phyloP scores from a whole-genome alignment of 92 coral and sea anemone genomes.

The Parazoanthus swiftii region DNA sequence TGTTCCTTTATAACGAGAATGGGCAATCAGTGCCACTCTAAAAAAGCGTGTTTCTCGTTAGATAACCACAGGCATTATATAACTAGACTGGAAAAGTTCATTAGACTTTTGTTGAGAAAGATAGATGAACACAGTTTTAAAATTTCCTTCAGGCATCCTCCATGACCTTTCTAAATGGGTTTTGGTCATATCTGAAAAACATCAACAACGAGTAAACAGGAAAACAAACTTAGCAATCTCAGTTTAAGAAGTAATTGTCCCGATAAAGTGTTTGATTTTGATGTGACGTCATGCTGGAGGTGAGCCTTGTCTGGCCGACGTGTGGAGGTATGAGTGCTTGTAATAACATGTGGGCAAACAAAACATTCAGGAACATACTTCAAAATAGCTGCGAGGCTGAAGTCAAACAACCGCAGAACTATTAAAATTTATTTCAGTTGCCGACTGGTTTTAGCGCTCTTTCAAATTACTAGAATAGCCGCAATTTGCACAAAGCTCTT shows the following conservation, averaged over 20 bases:
- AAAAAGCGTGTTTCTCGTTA: background rate
- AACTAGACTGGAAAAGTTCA: background rate
- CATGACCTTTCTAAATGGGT: constrained; percentile 10
- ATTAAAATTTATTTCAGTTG: background rate
- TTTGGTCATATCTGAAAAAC: constrained; percentile 7
- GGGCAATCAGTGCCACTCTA: background rate
- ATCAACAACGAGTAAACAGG: constrained; percentile 16
- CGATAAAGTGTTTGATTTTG: background rate
- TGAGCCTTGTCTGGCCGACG: background rate
- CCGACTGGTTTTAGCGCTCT: constrained; percentile 15
- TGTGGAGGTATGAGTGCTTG: background rate
- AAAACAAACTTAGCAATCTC: constrained; percentile 3
- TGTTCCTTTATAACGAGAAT: background rate
- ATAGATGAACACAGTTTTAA: background rate
- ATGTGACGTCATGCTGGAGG: constrained; percentile 15
- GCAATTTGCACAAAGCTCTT: background rate
- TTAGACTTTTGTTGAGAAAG: no score
- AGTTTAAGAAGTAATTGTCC: constrained; percentile 8
- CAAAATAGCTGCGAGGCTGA: constrained; percentile 18
- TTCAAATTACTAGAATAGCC: constrained; percentile 14
- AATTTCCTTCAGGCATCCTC: background rate
- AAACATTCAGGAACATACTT: background rate
- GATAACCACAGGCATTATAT: background rate
- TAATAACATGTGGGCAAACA: background rate
- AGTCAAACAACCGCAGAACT: constrained; percentile 26